Conservation (phyloP, 2,888 invertebrate species). For the Calameuta filiformis region DNA sequence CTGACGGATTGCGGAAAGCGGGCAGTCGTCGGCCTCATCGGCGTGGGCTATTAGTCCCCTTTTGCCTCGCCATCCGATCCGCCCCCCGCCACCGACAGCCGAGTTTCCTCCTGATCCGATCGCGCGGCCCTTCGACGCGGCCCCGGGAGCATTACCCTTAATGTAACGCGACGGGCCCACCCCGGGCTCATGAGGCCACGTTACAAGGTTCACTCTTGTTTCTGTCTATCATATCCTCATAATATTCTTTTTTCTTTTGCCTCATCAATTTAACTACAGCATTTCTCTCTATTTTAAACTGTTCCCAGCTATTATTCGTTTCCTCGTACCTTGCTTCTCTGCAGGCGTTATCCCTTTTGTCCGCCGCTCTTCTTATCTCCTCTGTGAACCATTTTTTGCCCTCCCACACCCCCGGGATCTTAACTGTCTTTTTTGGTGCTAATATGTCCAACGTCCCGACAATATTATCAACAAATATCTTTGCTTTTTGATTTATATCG, state of each 20-base stretch:
- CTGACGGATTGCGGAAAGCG: no score
- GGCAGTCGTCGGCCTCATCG: no score
- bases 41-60: no score
- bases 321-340: background rate
- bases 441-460: conserved; percentile 9
- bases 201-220: conserved; percentile 9
- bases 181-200: no score
- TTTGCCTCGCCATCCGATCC: no score
- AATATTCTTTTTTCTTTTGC: background rate
- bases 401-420: conserved; percentile 19
- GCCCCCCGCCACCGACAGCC: no score
- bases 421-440: conserved; percentile 11
- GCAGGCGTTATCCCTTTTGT: conserved; percentile 12
- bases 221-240: background rate
- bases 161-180: no score
- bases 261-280: conserved; percentile 9
- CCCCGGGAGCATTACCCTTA: no score
- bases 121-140: no score
- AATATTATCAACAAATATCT: conserved; percentile 13
- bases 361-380: conserved; percentile 12
- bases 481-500: conserved; percentile 5
- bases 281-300: conserved; percentile 16
- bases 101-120: no score
- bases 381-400: conserved; percentile 23
- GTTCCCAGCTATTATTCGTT: conserved; percentile 1